Base-by-base conservation (phyloP, 1,140 invertebrate species). In the Aphaenogaster floridana region DNA sequence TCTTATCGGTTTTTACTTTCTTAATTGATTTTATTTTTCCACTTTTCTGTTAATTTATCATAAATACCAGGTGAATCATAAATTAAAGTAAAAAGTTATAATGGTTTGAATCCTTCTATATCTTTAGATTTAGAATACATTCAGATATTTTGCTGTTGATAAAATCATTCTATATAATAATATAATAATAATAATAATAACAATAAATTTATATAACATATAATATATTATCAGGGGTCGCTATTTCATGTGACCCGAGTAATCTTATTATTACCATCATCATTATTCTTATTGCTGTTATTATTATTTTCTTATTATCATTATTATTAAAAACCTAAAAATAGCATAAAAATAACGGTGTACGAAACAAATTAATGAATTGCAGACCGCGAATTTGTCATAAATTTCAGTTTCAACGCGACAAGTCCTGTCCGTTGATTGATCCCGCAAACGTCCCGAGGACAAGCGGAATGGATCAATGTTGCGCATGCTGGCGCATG, bases 401-500 rank as follows among this genome's bases (percentile, higher is more conserved):
- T 6, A 57, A 81, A 59, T 59, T 57, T 34, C 57, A 13, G 28
- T 81, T 54, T 54, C 11, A n/a, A 21, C 52, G 39, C 13, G 21
- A 68, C 8, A 81, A 57, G 39, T 71, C 4, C 52, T 71, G 17
- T 8, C 34, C 52, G 39, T 71, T 59, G 64, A 81, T 81, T 69
- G 79, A 81, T 74, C n/a, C 17, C 28, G 36, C 21, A 45, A 79
- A 72, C 39, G 36, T 71, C 42, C 52, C 39, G 39, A 50, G 80
- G 69, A 84, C 80, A 45, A 72, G 39, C 76, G 9, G 76, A 63
- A 88, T 90, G 91, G 93, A 94, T 93, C 93, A 92, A 94, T 94
- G 93, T 90, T 87, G 91, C 77, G 87, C 86, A 88, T 92, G 86
- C 90, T 89, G 89, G 93, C 93, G 93, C 93, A 94, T 93, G 93